Percentiles rank a stretch among this genome's conserved stretches.
phyloP scores from a whole-genome alignment of 1,140 invertebrate genomes.

The Sinonovacula constricta region DNA sequence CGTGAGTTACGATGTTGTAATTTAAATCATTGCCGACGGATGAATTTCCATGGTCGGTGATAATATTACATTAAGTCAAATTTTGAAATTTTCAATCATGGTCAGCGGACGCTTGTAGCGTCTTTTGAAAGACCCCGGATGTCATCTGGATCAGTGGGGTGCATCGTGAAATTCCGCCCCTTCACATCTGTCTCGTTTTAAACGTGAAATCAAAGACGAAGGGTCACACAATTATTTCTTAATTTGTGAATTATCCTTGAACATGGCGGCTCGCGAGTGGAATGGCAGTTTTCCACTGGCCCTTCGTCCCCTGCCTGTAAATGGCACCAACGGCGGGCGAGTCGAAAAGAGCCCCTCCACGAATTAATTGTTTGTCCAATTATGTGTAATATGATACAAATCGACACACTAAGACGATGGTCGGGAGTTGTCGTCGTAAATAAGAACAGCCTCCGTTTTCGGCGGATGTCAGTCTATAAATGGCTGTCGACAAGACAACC shows the following conservation, averaged over 20 bases:
- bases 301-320: no score
- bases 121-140: constrained; percentile 4
- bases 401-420: no score
- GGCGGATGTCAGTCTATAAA: no score
- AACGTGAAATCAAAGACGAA: constrained; percentile 51
- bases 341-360: no score
- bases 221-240: constrained; percentile 50
- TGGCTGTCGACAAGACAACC: no score
- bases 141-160: constrained; percentile 52
- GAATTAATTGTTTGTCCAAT: neutral
- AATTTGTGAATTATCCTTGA: constrained; percentile 47
- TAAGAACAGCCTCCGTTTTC: no score
- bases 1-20: no score
- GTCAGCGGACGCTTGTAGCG: neutral
- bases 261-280: constrained; percentile 36
- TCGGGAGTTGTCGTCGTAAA: no score
- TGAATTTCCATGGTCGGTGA: neutral
- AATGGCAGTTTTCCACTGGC: constrained; percentile 1
- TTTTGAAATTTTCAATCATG: neutral
- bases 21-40: no score
- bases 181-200: constrained; percentile 51
- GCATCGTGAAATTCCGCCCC: constrained; percentile 46
- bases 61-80: neutral
- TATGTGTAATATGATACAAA: neutral
- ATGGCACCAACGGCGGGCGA: no score